phyloP scores from a whole-genome alignment of 2,888 invertebrate species.

The Entomobrya proxima region DNA sequence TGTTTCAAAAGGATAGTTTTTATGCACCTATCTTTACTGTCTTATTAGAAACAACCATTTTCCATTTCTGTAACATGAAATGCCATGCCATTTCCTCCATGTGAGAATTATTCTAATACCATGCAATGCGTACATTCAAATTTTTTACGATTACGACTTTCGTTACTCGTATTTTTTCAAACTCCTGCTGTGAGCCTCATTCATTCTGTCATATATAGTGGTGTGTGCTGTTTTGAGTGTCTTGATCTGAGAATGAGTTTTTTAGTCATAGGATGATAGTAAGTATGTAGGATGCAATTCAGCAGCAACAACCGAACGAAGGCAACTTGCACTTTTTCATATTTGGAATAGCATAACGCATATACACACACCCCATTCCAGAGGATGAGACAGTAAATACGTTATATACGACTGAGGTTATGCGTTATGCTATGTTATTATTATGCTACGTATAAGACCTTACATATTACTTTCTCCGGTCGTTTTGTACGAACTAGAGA shows the following conservation, averaged over 20 bases:
- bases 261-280: not conserved
- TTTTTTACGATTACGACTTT: constrained; percentile 68
- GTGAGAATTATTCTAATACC: constrained; percentile 57
- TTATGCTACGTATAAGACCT: constrained; percentile 26
- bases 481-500: not conserved
- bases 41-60: not conserved
- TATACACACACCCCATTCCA: constrained; percentile 25
- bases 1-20: too few species aligned
- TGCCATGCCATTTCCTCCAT: not conserved
- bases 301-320: constrained; percentile 14
- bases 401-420: constrained; percentile 36
- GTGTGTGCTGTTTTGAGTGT: not conserved
- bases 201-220: constrained; percentile 41
- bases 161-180: constrained; percentile 57
- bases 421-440: constrained; percentile 42
- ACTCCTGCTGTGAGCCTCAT: constrained; percentile 55
- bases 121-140: constrained; percentile 59
- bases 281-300: constrained; percentile 40
- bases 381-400: constrained; percentile 53
- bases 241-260: constrained; percentile 37
- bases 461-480: constrained; percentile 32
- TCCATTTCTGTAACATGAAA: not conserved
- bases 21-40: not conserved
- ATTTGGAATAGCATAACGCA: not conserved
- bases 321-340: constrained; percentile 14